A percentile compares a stretch with the other conserved stretches of the same genome.
Evolutionary conservation across 2,797 vertebrate genomes (phyloP).

Genomic region (Antrozous pallidus): DNA sequence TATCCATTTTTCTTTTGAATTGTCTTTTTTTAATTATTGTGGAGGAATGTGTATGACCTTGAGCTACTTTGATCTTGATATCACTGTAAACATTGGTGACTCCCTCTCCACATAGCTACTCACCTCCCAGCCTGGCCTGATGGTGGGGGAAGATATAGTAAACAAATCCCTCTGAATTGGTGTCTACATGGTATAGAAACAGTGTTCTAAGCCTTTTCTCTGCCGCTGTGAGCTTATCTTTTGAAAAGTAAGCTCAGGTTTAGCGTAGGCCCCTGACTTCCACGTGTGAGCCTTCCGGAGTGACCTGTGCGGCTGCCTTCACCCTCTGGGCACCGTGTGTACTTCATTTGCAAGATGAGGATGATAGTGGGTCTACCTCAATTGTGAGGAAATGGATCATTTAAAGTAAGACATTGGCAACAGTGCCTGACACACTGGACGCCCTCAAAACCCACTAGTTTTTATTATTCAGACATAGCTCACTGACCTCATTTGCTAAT

Average conservation of each 20-base stretch:
- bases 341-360: background rate
- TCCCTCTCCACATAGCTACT: background rate
- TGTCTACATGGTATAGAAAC: background rate
- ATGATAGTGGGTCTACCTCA: rapidly evolving
- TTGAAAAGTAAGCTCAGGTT: background rate
- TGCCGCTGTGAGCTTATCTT: background rate
- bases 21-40: background rate
- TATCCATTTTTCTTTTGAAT: background rate
- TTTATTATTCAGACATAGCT: background rate
- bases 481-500: background rate
- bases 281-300: background rate
- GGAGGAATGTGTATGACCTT: background rate
- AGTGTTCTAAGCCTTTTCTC: background rate
- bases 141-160: background rate
- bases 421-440: background rate
- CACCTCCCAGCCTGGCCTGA: too few species aligned
- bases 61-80: background rate
- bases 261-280: background rate
- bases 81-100: background rate
- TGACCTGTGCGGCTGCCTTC: background rate
- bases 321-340: background rate
- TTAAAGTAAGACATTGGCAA: background rate
- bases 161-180: background rate
- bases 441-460: background rate
- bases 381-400: background rate